Conservation (phyloP, 2,113 vertebrate species). For the Pavo muticus region DNA sequence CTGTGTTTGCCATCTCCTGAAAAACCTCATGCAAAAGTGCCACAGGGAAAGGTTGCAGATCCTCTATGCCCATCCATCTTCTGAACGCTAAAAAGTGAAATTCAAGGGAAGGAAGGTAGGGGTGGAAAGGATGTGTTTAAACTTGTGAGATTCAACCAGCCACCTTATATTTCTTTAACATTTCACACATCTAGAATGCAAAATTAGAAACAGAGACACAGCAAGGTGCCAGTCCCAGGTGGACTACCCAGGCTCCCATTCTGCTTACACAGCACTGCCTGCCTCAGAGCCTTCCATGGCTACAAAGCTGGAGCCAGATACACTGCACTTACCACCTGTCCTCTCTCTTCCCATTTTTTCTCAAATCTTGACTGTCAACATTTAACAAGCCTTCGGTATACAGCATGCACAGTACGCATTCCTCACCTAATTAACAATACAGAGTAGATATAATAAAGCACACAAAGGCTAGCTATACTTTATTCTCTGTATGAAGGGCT, state of each 20-base stretch:
- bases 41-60: not conserved
- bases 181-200: slow-evolving; percentile 17
- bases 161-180: not conserved
- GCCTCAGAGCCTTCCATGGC: not conserved
- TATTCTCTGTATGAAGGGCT: not conserved
- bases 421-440: not conserved
- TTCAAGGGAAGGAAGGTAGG: not conserved
- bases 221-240: not conserved
- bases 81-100: not conserved
- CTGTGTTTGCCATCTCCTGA: not conserved
- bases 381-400: not conserved
- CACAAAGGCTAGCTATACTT: not conserved
- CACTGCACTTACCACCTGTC: not conserved
- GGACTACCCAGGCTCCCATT: slow-evolving; percentile 6
- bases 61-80: not conserved
- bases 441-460: not conserved
- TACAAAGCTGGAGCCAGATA: slow-evolving; percentile 34
- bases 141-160: fast-evolving
- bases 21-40: not conserved
- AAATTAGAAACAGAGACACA: slow-evolving; percentile 23
- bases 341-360: not conserved
- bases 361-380: not conserved
- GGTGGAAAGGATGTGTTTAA: not conserved
- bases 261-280: not conserved
- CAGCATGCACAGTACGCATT: not conserved